Base-by-base conservation (phyloP, 2,113 vertebrate species). In the Coturnix japonica region DNA sequence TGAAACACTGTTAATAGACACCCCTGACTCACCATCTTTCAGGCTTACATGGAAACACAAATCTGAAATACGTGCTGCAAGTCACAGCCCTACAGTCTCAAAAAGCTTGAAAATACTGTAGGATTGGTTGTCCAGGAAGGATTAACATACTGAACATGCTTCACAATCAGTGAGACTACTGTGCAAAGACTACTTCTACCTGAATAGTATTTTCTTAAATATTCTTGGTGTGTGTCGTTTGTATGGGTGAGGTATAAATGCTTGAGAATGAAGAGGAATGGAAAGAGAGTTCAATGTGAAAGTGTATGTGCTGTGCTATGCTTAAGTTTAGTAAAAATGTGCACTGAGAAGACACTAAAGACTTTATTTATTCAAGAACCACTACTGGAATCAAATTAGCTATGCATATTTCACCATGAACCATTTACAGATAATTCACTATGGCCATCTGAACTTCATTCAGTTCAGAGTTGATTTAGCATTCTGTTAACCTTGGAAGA, bases 401-500 rank as follows among this genome's bases (percentile, higher is more conserved):
- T 54, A 74, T 86, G 37, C 76, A 87, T 75, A 63, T 93, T 96
- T 94, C 89, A 85, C 26, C 90, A 74, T 51, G 78, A 89, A 83
- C 67, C 92, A 57, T 82, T 93, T 75, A 66, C 63, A 95, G 94
- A 94, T 85, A 92, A 95, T 93, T 87, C 73, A 95, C 94, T 90
- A 84, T 92, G 86, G 93, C 59, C 83, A 31, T 79, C 87, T 87
- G 77, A 53, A 80, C 67, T 66, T 95, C 94, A 96, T 97, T 91
- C 80, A 94, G 91, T 95, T 54, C 89, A 70, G 91, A 85, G 71
- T 91, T 96, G 94, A 76, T 96, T 96, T 93, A 91, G 88, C 76
- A 94, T 95, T 96, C 92, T 94, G 76, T 94, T 92, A 93, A 92
- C 65, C 88, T 97, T 94, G 89, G 75, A 96, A 86, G 94, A 94